Percentiles rank a stretch among this genome's conserved stretches.
Evolutionary conservation across 1,140 invertebrate genomes (phyloP).

Genomic region (Rhopalosiphum maidis): DNA sequence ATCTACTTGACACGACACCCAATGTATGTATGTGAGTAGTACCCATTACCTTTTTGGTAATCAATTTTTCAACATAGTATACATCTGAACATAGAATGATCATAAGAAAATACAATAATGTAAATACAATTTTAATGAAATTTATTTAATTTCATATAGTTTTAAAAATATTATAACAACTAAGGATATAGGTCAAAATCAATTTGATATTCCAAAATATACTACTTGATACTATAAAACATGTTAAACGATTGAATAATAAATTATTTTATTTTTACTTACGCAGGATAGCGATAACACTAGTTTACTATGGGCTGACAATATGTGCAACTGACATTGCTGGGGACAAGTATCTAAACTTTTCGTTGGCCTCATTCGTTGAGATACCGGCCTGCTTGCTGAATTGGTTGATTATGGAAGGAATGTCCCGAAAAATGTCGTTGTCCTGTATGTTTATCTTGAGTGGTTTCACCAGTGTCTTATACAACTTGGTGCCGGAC

Average conservation of each 20-base stretch:
- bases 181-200: too few relatives aligned
- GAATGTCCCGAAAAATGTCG: slow-evolving; percentile 57
- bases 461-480: slow-evolving; percentile 58
- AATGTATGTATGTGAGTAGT: too few relatives aligned
- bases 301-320: slow-evolving; percentile 77
- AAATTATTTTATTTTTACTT: not conserved
- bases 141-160: too few relatives aligned
- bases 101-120: too few relatives aligned
- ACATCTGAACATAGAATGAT: too few relatives aligned
- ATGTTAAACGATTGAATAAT: not conserved
- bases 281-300: slow-evolving; percentile 71
- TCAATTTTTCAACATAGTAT: too few relatives aligned
- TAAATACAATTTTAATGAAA: too few relatives aligned
- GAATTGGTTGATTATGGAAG: slow-evolving; percentile 57
- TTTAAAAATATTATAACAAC: too few relatives aligned
- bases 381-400: slow-evolving; percentile 64
- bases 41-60: too few relatives aligned
- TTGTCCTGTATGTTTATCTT: slow-evolving; percentile 56
- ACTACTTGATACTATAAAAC: too few relatives aligned
- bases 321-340: slow-evolving; percentile 65
- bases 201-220: too few relatives aligned
- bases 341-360: slow-evolving; percentile 65
- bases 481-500: slow-evolving; percentile 58
- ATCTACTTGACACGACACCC: too few relatives aligned
- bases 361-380: slow-evolving; percentile 65